Base-by-base conservation (phyloP, 2,113 vertebrate species). In the Corapipo altera region DNA sequence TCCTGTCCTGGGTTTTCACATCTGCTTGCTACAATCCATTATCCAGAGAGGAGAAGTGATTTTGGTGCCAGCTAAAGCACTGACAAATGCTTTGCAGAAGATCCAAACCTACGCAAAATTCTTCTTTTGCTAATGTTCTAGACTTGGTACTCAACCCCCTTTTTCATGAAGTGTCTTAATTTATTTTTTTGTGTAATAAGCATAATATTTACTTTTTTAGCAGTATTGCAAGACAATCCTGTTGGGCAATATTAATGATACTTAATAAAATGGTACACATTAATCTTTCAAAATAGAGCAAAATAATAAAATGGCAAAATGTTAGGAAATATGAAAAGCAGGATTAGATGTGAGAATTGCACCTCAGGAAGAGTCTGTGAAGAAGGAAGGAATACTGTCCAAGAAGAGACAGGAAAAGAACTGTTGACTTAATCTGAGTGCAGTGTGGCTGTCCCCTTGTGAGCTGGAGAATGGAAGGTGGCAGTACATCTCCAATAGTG, bases 1-100 rank as follows among this genome's bases (percentile, higher is more conserved):
- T 96, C 28, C 48, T 86, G 30, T 77, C 44, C 85, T 86, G 65
- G 24, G 24, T 88, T 83, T 93, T 95, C 79, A 71, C 1, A 8
- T 85, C 33, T 27, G 28, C 24, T 91, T 12, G 5, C 90, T 88
- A 8, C 59, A 93, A 80, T 81, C 52, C 61, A 61, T 89, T 87
- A 87, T 67, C 71, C 51, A 59, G 72, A 58, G 54, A 82, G 19
- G 14, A 57, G 74, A 85, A 89, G 41, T 9, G 37, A 73, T 62
- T 7, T 3, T 67, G 43, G 33, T 71, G 33, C 43, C 44, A 93
- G 65, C 48, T 80, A 55, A 83, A 15, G 5, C 43, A 62, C 54
- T 48, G 33, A 79, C 41, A 83, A 95, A 64, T 64, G 22, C 35
- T 91, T 75, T 88, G 33, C n/a, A 62, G 23, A 66, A 85, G 32